Base-by-base conservation (phyloP, 2,888 invertebrate genomes). In the Lepidochrysops patricia region DNA sequence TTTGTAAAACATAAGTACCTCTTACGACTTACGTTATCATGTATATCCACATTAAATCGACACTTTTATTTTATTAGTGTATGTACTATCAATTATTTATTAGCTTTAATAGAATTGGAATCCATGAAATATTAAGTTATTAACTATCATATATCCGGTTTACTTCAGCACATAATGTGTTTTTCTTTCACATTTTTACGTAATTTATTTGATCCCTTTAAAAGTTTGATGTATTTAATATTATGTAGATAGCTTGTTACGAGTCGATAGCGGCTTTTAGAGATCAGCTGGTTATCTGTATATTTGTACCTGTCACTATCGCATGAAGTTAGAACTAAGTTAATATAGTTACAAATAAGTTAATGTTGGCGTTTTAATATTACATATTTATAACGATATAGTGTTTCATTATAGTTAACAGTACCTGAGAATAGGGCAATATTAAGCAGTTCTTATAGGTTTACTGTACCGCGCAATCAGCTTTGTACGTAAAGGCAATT, bases 351-450 rank as follows among this genome's bases (percentile, higher is more conserved):
- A 32, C 32, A 54, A 19, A 32, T 54, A 54, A 54, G 54, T 32
- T 32, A 52, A 58, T 58, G 58, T 58, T 58, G 35, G 32, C 49
- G 50, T 58, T 58, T 58, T 58, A 58, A 57, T 71, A 80, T 73
- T 79, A 79, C 75, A 81, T 68, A 71, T 74, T 80, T 77, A 79
- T 74, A 76, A 81, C 68, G 60, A 69, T 63, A 32, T 4, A 60
- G 67, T 63, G 67, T 80, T 79, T 80, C 29, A 62, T 64, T 64
- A 49, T 43, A 13, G 2, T 50, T 23, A 26, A 12, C 6, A 48
- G n/a, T 23, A 9, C 29, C 29, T 29, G 9, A 29, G 9, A 4
- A 2, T 37, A 19, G 19, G 9, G 43, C n/a, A n/a, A n/a, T 19
- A 19, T 6, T 19, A 19, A 43, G 34, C 5, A n/a, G 9, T 9